Conservation (phyloP, 2,797 vertebrate genomes). For the Halcyon smyrnensis region DNA sequence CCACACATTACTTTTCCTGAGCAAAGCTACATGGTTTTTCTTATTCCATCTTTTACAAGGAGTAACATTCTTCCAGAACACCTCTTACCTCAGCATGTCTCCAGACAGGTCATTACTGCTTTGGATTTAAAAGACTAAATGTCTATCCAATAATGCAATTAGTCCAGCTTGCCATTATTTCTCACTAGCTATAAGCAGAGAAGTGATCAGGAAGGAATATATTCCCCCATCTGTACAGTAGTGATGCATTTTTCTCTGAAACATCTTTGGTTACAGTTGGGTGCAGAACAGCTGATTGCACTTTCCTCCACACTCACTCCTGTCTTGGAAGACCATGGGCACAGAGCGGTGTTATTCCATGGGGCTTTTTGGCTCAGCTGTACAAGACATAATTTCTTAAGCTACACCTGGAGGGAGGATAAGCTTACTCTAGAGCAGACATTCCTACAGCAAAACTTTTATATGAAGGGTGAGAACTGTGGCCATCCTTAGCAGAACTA, state of each 20-base stretch:
- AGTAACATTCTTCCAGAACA: neutral
- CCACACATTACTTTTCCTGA: neutral
- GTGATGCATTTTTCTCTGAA: neutral
- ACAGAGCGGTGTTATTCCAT: fast-evolving
- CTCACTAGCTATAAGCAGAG: neutral
- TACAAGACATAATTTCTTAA: neutral
- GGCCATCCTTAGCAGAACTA: neutral
- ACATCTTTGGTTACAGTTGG: neutral
- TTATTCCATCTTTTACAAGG: neutral
- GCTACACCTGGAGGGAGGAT: neutral
- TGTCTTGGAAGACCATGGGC: fast-evolving
- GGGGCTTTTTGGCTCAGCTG: neutral
- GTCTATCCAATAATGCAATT: slow-evolving; percentile 61
- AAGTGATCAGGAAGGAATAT: neutral
- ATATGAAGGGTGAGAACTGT: neutral
- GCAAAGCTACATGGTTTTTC: neutral
- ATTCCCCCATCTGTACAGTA: fast-evolving
- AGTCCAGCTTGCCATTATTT: slow-evolving; percentile 35
- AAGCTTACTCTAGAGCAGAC: neutral
- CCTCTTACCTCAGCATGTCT: neutral
- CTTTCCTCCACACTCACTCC: neutral
- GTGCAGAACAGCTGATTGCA: neutral
- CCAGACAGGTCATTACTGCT: slow-evolving; percentile 18
- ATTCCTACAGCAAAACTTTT: neutral
- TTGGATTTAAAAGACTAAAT: slow-evolving; percentile 62